Base-by-base conservation (phyloP, 2,113 vertebrate genomes). In the Odocoileus hemionus region DNA sequence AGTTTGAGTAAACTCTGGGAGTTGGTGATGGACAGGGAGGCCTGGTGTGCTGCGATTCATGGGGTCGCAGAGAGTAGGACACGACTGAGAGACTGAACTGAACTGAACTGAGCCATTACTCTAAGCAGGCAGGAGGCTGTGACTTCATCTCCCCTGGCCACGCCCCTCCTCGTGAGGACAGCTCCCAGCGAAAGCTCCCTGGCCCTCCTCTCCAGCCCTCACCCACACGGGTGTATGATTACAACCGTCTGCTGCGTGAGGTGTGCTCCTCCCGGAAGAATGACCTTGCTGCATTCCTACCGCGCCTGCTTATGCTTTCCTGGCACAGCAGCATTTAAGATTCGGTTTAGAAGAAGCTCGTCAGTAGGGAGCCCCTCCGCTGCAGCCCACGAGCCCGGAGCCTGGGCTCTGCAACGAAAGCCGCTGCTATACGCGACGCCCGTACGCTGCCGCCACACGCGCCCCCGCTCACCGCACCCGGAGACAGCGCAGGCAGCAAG, bases 201-300 rank as follows among this genome's bases (percentile, higher is more conserved):
- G 28, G 33, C 45, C 43, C 43, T 17, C 43, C 7, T 78, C 26
- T 60, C 10, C 6, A 1, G 0, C 15, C 45, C 33, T 47, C 11
- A 17, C 1, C 11, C 6, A 7, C 9, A 45, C 1, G 28, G 16
- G 0, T 23, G 11, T 17, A 10, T 2, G 26, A 23, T 21, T 45
- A 60, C 10, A 33, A 17, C 52, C 14, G 36, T 3, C 0, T 36
- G 39, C 30, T 2, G 19, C 60, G 11, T 25, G 26, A 84, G 10
- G 6, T 23, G 6, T 25, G 4, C 39, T 39, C 10, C 10, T 60
- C 58, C 47, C 74, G 67, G 87, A 86, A 23, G 12, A 57, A 79
- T 9, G 26, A 2, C 64, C 16, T 52, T 47, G 33, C 17, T 45
- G 50, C 28, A 19, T 7, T 19, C 3, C 14, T 50, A 58, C 15